A percentile compares a stretch with the other conserved stretches of the same genome.
Evolutionary conservation across 2,113 vertebrate species (phyloP).

Genomic region (Pygoscelis adeliae): DNA sequence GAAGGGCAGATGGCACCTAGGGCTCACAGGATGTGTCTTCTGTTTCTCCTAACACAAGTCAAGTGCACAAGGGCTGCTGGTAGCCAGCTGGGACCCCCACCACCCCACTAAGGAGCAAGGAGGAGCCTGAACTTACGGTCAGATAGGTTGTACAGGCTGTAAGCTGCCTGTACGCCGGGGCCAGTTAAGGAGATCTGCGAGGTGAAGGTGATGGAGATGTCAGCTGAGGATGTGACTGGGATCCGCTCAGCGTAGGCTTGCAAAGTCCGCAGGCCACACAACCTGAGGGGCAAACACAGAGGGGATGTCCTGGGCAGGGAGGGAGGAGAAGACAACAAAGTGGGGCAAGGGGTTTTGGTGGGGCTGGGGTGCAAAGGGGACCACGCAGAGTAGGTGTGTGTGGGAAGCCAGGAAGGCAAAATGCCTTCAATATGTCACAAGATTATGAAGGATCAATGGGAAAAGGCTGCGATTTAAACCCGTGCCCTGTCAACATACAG

Average conservation of each 20-base stretch:
- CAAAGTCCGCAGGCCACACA: constrained; percentile 85
- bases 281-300: constrained; percentile 64
- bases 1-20: background rate
- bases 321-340: background rate
- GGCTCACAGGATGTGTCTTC: fast-evolving
- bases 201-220: constrained; percentile 83
- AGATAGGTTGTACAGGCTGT: constrained; percentile 89
- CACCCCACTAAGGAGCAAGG: background rate
- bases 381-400: background rate
- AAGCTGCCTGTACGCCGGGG: constrained; percentile 86
- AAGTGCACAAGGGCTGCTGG: background rate
- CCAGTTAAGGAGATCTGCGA: constrained; percentile 89
- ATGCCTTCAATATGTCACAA: background rate
- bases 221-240: constrained; percentile 73
- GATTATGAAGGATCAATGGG: background rate
- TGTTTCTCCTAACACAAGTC: background rate
- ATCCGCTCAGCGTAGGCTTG: constrained; percentile 86
- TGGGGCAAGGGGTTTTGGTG: fast-evolving
- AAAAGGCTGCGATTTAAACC: background rate
- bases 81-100: background rate
- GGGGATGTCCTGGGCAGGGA: fast-evolving
- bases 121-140: constrained; percentile 81
- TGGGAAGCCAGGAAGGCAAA: background rate
- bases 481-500: background rate
- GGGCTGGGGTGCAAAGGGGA: background rate